phyloP scores from a whole-genome alignment of 2,888 invertebrate species.

The Nipponacmea schrenckii region DNA sequence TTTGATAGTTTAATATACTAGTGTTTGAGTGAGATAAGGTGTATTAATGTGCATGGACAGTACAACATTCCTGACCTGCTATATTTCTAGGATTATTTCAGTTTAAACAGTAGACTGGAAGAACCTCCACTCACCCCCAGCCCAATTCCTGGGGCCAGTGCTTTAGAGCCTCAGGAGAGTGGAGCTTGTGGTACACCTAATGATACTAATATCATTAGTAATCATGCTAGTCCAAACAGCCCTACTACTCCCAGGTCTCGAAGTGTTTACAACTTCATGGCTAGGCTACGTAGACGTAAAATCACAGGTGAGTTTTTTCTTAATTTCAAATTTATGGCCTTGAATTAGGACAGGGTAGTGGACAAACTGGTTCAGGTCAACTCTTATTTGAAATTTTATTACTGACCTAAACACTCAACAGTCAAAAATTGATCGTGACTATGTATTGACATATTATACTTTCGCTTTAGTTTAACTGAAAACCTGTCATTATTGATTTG shows the following conservation, averaged over 20 bases:
- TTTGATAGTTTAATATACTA: background rate
- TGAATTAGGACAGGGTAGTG: too few species aligned
- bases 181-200: background rate
- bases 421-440: too few species aligned
- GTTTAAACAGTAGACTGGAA: background rate
- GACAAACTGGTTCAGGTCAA: too few species aligned
- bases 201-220: background rate
- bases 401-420: too few species aligned
- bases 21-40: too few species aligned
- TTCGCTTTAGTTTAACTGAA: too few species aligned
- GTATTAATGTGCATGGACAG: too few species aligned
- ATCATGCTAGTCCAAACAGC: background rate
- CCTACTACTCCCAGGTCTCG: background rate
- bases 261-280: constrained; percentile 1
- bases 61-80: too few species aligned
- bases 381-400: too few species aligned
- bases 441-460: too few species aligned
- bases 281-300: background rate
- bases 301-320: background rate
- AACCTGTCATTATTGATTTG: too few species aligned
- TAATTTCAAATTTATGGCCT: too few species aligned
- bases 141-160: background rate
- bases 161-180: background rate
- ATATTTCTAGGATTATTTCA: background rate
- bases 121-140: constrained; percentile 1